Conservation (phyloP, 2,113 vertebrate species). For the Rhombomys opimus region DNA sequence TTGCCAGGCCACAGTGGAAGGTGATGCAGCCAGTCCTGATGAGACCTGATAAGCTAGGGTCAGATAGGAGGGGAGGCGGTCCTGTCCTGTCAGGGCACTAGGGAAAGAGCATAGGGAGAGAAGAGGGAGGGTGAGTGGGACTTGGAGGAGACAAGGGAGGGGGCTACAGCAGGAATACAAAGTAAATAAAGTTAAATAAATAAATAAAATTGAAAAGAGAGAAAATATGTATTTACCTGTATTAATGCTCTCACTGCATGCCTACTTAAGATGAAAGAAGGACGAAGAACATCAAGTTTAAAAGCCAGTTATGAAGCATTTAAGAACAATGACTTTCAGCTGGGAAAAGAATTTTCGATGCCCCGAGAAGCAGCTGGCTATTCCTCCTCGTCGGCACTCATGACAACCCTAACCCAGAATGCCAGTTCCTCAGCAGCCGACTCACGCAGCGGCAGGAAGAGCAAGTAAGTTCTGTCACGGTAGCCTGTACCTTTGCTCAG, state of each 20-base stretch:
- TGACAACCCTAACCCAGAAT: slow-evolving; percentile 96
- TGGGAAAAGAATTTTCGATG: slow-evolving; percentile 94
- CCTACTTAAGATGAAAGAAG: slow-evolving; percentile 96
- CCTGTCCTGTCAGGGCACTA: too few species aligned
- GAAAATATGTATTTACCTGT: slow-evolving; percentile 8
- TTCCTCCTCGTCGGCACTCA: slow-evolving; percentile 95
- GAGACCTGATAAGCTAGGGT: too few species aligned
- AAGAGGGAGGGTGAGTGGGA: too few species aligned
- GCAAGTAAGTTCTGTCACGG: slow-evolving; percentile 91
- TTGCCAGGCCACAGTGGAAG: too few species aligned
- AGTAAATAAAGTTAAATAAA: too few species aligned
- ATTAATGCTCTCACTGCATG: slow-evolving; percentile 49
- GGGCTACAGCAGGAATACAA: too few species aligned
- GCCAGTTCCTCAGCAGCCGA: slow-evolving; percentile 92
- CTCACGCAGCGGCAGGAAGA: slow-evolving; percentile 96
- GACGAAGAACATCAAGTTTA: slow-evolving; percentile 96
- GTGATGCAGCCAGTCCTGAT: too few species aligned
- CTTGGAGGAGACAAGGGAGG: too few species aligned
- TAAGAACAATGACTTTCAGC: slow-evolving; percentile 98
- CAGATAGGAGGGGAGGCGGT: too few species aligned
- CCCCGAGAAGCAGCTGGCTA: slow-evolving; percentile 92
- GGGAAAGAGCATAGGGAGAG: too few species aligned
- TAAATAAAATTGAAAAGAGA: slow-evolving; percentile 25
- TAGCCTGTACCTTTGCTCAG: neutral
- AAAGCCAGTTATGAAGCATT: slow-evolving; percentile 99